phyloP scores from a whole-genome alignment of 2,113 vertebrate species.

The Montifringilla adamsi region DNA sequence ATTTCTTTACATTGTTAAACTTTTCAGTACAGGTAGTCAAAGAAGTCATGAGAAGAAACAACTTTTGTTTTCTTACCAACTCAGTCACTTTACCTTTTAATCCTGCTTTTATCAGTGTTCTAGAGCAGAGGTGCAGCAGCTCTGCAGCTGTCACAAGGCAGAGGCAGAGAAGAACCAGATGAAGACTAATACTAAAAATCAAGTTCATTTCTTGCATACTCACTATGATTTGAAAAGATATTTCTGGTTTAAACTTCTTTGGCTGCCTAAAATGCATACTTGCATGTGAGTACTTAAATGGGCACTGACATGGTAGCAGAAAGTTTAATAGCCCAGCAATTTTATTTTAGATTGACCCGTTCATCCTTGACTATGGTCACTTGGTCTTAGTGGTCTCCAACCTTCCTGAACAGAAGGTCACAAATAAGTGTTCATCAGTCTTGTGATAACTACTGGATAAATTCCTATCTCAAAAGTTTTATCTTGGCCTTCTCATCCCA shows the following conservation, averaged over 20 bases:
- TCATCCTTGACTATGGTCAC: not conserved
- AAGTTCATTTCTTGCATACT: not conserved
- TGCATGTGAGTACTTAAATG: not conserved
- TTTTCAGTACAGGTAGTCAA: not conserved
- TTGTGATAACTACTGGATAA: not conserved
- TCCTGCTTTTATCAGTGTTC: not conserved
- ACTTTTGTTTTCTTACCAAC: not conserved
- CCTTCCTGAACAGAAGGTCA: not conserved
- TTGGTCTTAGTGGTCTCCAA: not conserved
- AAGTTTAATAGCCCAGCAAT: not conserved
- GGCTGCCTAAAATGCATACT: not conserved
- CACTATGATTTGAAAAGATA: not conserved
- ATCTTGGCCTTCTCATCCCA: not conserved
- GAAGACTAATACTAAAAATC: not conserved
- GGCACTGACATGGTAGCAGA: not conserved
- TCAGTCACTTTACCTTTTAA: not conserved
- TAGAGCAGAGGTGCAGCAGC: not conserved
- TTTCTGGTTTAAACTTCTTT: not conserved
- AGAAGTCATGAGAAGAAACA: not conserved
- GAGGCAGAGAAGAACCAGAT: not conserved
- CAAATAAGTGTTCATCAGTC: not conserved
- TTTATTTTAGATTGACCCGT: not conserved
- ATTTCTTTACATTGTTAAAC: not conserved
- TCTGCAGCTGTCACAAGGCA: not conserved
- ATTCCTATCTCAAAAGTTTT: not conserved